Base-by-base conservation (phyloP, 2,888 invertebrate genomes). In the Dryococelus australis region DNA sequence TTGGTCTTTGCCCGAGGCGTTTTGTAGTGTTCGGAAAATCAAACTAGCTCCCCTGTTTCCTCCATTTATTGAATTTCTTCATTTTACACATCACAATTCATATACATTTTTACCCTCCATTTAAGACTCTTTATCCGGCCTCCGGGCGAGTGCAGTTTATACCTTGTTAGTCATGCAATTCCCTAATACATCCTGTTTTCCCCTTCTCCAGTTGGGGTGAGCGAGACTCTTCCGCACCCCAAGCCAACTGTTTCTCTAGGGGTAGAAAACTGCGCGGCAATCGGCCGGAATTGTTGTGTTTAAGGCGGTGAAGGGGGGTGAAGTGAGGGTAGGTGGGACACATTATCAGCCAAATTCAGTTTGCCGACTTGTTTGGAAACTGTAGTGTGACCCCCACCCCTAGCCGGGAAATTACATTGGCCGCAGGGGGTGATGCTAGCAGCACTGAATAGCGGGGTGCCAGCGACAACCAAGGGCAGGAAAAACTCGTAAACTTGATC, bases 331-430 rank as follows among this genome's bases (percentile, higher is more conserved):
- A 47, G 47, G 47, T 47, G 47, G 47, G 8, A 47, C 47, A 47
- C 65, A 65, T 65, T 65, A 65, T 65, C 65, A 65, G 65, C 65
- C 28, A 83, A 83, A 83, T 35, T 83, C 35, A 83, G 83, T 83
- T 83, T 83, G 83, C n/a, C 35, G 83, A 83, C 35, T 83, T 83
- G 83, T 83, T 83, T 83, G 83, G 83, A 83, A 83, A 83, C 83
- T 83, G 35, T 35, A 83, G 83, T 35, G 20, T 16, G 43, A 35
- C 83, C 35, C 35, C 28, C 83, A 10, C 83, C 35, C 83, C 28
- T 24, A 83, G 26, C 13, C 65, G 24, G 65, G 65, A n/a, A n/a
- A 65, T 65, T 24, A n/a, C 65, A 65, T 65, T 65, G 65, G 65
- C 65, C 65, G 65, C 65, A 65, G 65, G 65, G 65, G 65, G 20